These are phyloP conservation scores for Odontocerum albicorne DNA, from an alignment of 2,888 invertebrate species.

Conservation along the genomic window DNA sequence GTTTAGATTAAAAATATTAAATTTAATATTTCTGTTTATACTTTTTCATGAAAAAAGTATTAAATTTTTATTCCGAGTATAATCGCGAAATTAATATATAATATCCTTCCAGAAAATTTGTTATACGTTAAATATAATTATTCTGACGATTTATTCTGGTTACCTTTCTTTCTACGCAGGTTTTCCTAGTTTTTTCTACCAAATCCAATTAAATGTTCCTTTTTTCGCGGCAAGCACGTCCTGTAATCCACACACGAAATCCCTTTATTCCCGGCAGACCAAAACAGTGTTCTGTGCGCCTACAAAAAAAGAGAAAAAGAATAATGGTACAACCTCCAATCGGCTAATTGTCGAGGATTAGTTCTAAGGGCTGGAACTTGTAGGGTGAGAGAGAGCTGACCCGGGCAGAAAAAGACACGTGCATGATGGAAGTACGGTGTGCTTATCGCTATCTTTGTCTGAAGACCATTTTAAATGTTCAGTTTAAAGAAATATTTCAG, in stretches of 20 bases:
- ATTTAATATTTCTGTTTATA: too few species aligned
- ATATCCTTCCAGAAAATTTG: too few species aligned
- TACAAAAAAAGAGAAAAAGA: too few species aligned
- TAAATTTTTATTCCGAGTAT: background rate
- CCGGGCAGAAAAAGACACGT: conserved; percentile 4
- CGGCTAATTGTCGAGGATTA: conserved; percentile 36
- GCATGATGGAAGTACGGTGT: background rate
- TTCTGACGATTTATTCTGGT: conserved; percentile 1
- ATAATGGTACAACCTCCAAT: too few species aligned
- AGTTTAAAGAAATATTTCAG: too few species aligned
- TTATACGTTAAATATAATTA: conserved; percentile 2
- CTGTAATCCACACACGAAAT: conserved; percentile 5
- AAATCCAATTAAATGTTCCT: conserved; percentile 15
- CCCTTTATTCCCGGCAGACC: background rate
- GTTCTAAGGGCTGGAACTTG: conserved; percentile 24
- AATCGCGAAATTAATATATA: background rate
- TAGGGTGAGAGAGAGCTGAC: conserved; percentile 10
- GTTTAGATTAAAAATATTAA: too few species aligned
- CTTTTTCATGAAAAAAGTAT: too few species aligned
- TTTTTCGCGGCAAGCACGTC: conserved; percentile 10
- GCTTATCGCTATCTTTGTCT: too few species aligned
- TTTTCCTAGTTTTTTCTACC: background rate
- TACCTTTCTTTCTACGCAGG: background rate
- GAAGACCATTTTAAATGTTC: too few species aligned
- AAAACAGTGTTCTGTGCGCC: too few species aligned